These are phyloP conservation scores for Ormyrus nitidulus DNA, from an alignment of 2,888 invertebrate species.

Conservation along the genomic window DNA sequence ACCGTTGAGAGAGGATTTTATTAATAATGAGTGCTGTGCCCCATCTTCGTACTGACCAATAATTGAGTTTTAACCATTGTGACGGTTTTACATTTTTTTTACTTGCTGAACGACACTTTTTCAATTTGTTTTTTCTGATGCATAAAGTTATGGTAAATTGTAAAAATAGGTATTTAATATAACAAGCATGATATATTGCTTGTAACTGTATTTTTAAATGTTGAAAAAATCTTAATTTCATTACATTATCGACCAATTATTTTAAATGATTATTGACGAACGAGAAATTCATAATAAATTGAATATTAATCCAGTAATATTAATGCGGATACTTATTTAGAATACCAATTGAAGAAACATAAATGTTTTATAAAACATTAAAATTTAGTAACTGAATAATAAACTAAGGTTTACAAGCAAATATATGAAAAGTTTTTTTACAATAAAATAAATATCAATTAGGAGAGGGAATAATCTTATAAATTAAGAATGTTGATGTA, in stretches of 20 bases:
- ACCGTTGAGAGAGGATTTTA: conserved; percentile 47
- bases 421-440: background rate
- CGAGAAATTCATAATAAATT: background rate
- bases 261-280: background rate
- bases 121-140: too few relatives aligned
- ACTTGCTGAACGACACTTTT: too few relatives aligned
- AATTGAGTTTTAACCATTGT: conserved; percentile 43
- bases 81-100: background rate
- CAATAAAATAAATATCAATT: conserved; percentile 15
- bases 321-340: background rate
- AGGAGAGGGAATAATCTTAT: conserved; percentile 13
- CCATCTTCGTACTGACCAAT: background rate
- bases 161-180: too few relatives aligned
- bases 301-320: background rate
- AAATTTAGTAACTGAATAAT: conserved; percentile 19
- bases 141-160: too few relatives aligned
- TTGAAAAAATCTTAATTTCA: background rate
- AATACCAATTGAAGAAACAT: conserved; percentile 25
- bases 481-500: conserved; percentile 27
- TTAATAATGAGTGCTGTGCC: conserved; percentile 53
- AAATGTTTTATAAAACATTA: conserved; percentile 28
- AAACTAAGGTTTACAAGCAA: conserved; percentile 16
- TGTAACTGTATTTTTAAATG: too few relatives aligned
- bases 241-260: background rate
- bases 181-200: too few relatives aligned